Percentiles rank a stretch among this genome's conserved stretches.
Evolutionary conservation across 2,797 vertebrate species (phyloP).

Genomic region (Gadopsis marmoratus): DNA sequence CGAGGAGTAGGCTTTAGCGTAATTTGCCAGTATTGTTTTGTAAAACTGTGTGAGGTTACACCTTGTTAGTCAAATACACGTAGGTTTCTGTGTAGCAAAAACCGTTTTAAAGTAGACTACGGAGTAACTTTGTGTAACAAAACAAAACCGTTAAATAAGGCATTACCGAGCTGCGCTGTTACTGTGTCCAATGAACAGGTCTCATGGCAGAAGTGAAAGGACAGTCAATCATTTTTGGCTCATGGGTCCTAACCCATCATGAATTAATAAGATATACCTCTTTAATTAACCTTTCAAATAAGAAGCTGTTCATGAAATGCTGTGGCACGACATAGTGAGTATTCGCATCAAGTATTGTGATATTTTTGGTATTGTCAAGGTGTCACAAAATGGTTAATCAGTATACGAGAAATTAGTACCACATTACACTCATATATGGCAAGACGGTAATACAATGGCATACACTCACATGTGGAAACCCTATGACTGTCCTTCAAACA

Average conservation of each 20-base stretch:
- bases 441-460: not conserved
- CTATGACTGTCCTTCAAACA: not conserved
- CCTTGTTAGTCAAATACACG: constrained; percentile 81
- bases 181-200: constrained; percentile 3
- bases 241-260: not conserved
- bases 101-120: constrained; percentile 46
- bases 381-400: constrained; percentile 11
- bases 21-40: constrained; percentile 75
- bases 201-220: constrained; percentile 1
- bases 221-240: not conserved
- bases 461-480: constrained; percentile 17
- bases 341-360: constrained; percentile 26
- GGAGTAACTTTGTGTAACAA: constrained; percentile 62
- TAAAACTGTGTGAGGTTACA: constrained; percentile 83
- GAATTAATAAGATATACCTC: constrained; percentile 5
- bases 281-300: constrained; percentile 29
- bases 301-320: constrained; percentile 16
- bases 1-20: constrained; percentile 65
- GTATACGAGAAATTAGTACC: not conserved
- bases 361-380: constrained; percentile 24
- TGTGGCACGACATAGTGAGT: not conserved
- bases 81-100: constrained; percentile 71
- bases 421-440: not conserved
- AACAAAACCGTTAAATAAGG: constrained; percentile 43
- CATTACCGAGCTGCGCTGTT: not conserved